Evolutionary conservation across 2,888 invertebrate species (phyloP), one percentile per base, ranked within the genome.

Genomic region (Agonopterix heracliana): DNA sequence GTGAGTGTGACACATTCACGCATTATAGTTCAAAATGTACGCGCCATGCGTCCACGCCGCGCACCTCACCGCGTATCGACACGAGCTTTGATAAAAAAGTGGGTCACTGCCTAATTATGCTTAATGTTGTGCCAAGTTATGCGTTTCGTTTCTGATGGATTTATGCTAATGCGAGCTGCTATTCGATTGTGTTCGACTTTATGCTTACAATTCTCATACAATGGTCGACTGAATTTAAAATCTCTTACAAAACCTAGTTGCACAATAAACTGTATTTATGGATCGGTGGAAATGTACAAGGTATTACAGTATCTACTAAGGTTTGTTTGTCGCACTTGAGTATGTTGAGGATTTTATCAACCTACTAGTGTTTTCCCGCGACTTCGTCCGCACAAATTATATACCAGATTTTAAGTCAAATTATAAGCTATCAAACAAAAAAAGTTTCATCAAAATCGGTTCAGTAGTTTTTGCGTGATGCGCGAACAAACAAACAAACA

Each of bases 41-140:
- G 26, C 26, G 26, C 26, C 26, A 5, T 26, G 26, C 26, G 26
- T 26, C 26, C 26, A 7, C 17, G 17, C 17, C 17, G 17, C 17
- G 3, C 17, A 2, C 3, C 26, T 5, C 26, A 7, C 26, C 26
- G 26, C 26, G 26, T 42, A 42, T 13, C 12, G 41, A 11, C 7
- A 55, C 57, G 63, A 72, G 66, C 69, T 71, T 71, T 71, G 73
- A 76, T 77, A 79, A 81, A 77, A 76, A 82, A 77, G 69, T 81
- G 61, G 81, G 84, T 81, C 78, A 75, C 56, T 72, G 71, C 73
- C 79, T 78, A 74, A 82, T 81, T 82, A 84, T 78, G 71, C 69
- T 26, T 26, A 26, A 77, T 74, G 74, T 66, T 65, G 66, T 67
- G 76, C 77, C 76, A 81, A 79, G 72, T 78, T 77, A 76, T 74